A percentile compares a stretch with the other conserved stretches of the same genome.
These are phyloP conservation scores for Tenebrosternarchus preto DNA, from an alignment of 2,113 vertebrate genomes.

Conservation along the genomic window DNA sequence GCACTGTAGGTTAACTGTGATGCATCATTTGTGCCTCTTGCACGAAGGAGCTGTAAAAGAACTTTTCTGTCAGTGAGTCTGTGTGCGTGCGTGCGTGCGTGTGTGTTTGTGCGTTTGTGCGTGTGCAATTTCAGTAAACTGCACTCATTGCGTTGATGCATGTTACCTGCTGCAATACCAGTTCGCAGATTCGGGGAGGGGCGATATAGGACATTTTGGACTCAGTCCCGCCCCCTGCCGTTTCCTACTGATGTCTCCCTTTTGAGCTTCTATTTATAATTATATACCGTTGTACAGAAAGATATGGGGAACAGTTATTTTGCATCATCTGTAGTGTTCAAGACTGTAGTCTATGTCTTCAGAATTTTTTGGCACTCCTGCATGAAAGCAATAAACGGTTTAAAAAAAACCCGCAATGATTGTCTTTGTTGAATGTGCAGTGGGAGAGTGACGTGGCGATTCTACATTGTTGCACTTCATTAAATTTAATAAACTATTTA, in stretches of 20 bases:
- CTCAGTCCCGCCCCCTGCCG: conserved; percentile 4
- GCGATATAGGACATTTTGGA: conserved; percentile 46
- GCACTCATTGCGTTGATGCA: conserved; percentile 73
- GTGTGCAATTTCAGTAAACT: conserved; percentile 63
- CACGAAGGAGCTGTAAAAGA: conserved; percentile 68
- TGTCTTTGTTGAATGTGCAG: conserved; percentile 5
- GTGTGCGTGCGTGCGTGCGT: conserved; percentile 11
- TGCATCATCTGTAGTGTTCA: conserved; percentile 77
- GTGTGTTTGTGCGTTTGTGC: conserved; percentile 32
- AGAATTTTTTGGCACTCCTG: conserved; percentile 77
- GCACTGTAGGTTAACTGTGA: conserved; percentile 63
- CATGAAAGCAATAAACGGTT: conserved; percentile 84
- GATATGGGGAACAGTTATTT: conserved; percentile 57
- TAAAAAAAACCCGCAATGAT: conserved; percentile 63
- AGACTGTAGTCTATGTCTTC: conserved; percentile 56
- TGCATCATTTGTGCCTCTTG: conserved; percentile 70
- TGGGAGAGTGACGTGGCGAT: not conserved
- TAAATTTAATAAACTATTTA: too few relatives aligned
- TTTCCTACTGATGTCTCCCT: conserved; percentile 57
- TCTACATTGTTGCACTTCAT: not conserved
- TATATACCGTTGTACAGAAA: conserved; percentile 71
- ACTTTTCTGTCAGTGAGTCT: conserved; percentile 57
- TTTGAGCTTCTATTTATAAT: conserved; percentile 72
- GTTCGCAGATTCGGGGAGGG: conserved; percentile 58
- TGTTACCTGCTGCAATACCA: conserved; percentile 70